A percentile compares a stretch with the other conserved stretches of the same genome.
Evolutionary conservation across 2,797 vertebrate species (phyloP).

Genomic region (Meriones psammophilus): DNA sequence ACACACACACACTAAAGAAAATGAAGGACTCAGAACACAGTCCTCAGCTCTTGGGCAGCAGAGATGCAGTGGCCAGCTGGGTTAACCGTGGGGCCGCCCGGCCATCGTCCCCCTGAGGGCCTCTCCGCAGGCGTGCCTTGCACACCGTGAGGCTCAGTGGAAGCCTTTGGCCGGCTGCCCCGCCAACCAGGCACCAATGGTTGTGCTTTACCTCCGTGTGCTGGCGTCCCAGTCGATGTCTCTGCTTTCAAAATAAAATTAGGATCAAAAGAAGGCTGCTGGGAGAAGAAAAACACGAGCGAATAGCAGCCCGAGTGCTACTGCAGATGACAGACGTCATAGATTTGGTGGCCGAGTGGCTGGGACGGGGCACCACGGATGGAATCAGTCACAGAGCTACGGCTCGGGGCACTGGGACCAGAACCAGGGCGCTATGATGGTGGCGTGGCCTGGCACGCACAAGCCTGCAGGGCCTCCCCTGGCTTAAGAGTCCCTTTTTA

Average conservation of each 20-base stretch:
- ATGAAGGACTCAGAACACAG: not conserved
- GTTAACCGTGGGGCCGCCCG: not conserved
- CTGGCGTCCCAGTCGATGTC: not conserved
- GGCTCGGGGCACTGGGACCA: not conserved
- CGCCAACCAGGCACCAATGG: not conserved
- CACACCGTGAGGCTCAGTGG: no score
- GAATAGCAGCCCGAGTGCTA: conserved; percentile 1
- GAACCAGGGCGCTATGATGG: not conserved
- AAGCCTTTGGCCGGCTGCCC: accelerated
- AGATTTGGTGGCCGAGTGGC: not conserved
- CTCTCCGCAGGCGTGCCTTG: not conserved
- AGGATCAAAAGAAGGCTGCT: conserved; percentile 11
- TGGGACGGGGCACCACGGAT: not conserved
- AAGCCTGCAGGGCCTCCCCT: not conserved
- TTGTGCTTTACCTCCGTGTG: not conserved
- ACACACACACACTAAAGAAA: not conserved
- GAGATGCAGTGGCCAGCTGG: not conserved
- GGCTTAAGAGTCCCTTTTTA: not conserved
- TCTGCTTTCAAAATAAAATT: conserved; percentile 67
- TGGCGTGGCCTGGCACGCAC: not conserved
- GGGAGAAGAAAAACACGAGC: conserved; percentile 49
- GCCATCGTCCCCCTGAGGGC: no score
- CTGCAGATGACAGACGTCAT: conserved; percentile 41
- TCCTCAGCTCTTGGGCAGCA: not conserved
- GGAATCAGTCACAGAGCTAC: not conserved